Conservation (phyloP, 2,888 invertebrate genomes). For the Podotricha telesiphe region DNA sequence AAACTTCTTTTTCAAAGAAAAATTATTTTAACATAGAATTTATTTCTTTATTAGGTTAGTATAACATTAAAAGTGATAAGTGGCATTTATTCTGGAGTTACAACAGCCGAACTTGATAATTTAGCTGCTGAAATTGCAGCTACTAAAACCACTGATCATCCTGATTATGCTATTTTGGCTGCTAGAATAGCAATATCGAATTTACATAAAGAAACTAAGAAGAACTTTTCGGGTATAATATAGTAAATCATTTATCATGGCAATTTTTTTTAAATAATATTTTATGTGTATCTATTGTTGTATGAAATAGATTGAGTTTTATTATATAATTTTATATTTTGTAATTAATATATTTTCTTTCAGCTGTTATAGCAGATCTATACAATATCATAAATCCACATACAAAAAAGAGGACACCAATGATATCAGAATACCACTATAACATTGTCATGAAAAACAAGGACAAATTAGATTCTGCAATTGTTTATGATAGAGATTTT, state of each 20-base stretch:
- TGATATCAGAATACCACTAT: slow-evolving; percentile 93
- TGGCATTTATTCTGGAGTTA: slow-evolving; percentile 97
- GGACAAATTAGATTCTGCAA: slow-evolving; percentile 95
- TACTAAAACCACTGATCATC: slow-evolving; percentile 98
- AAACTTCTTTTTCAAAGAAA: not conserved
- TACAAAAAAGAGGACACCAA: slow-evolving; percentile 88
- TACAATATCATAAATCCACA: slow-evolving; percentile 89
- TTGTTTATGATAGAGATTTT: slow-evolving; percentile 98
- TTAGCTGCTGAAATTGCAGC: slow-evolving; percentile 99
- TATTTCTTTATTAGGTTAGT: slow-evolving; percentile 81
- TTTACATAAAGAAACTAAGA: slow-evolving; percentile 98
- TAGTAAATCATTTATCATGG: too few species aligned
- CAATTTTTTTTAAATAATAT: too few species aligned
- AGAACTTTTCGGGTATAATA: slow-evolving; percentile 91
- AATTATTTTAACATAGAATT: slow-evolving; percentile 1
- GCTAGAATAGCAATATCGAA: slow-evolving; percentile 98
- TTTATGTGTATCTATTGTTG: too few species aligned
- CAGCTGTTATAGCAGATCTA: slow-evolving; percentile 95
- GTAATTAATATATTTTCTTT: slow-evolving; percentile 53
- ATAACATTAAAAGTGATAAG: slow-evolving; percentile 96
- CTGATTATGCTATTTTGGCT: slow-evolving; percentile 96
- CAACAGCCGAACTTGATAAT: slow-evolving; percentile 98
- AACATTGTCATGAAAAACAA: slow-evolving; percentile 93
- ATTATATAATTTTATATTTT: not conserved
- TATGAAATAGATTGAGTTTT: not conserved